Evolutionary conservation across 2,797 vertebrate species (phyloP).

Genomic region (Enteromius treurensis): DNA sequence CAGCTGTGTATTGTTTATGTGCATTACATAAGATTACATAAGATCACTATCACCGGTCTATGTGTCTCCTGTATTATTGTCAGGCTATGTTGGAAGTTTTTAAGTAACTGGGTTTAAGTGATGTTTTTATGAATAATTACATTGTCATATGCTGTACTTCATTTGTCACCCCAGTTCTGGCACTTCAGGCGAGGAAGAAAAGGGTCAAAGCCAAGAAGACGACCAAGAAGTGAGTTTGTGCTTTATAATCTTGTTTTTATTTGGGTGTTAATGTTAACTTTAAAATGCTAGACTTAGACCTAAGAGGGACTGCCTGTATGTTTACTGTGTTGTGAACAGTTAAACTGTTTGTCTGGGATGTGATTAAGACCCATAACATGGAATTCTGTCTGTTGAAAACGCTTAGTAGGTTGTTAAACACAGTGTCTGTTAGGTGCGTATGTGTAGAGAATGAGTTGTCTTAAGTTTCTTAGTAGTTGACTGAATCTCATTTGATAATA

Average conservation of each 20-base stretch:
- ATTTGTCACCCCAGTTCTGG: slow-evolving; percentile 75
- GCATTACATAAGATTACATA: slow-evolving; percentile 26
- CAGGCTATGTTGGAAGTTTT: neutral
- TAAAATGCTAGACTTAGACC: neutral
- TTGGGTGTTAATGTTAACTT: neutral
- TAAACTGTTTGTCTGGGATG: neutral
- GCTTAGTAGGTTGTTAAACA: neutral
- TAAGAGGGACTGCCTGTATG: neutral
- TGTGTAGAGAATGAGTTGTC: neutral
- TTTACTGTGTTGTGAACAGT: neutral
- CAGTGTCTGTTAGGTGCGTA: neutral
- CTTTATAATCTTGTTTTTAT: neutral
- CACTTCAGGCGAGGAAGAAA: slow-evolving; percentile 84
- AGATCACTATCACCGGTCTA: slow-evolving; percentile 1
- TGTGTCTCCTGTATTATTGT: slow-evolving; percentile 20
- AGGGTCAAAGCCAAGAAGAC: slow-evolving; percentile 81
- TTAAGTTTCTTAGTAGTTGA: neutral
- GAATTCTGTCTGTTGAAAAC: neutral
- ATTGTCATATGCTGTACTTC: neutral
- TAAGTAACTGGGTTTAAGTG: neutral
- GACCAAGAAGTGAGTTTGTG: slow-evolving; percentile 79
- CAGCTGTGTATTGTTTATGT: slow-evolving; percentile 43
- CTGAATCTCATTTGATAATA: neutral
- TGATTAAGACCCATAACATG: neutral
- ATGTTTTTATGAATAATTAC: neutral